These are phyloP conservation scores for Cydia amplana DNA, from an alignment of 1,140 invertebrate genomes.

Conservation along the genomic window DNA sequence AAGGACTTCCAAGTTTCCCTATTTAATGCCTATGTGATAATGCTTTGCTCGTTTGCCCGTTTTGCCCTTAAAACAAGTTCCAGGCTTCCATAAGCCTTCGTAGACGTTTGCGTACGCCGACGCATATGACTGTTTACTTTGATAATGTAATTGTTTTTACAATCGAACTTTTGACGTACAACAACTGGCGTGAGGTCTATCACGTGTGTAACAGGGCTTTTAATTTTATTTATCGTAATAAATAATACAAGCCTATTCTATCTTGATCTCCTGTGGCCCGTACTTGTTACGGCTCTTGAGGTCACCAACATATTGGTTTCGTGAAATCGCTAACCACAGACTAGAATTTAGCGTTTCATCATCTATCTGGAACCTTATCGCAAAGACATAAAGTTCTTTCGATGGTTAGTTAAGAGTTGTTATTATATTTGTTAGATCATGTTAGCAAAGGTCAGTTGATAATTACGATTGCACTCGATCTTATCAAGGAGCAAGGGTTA, in stretches of 20 bases:
- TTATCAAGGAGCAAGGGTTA: background rate
- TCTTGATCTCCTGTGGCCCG: background rate
- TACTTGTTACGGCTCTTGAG: background rate
- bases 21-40: too few relatives aligned
- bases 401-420: background rate
- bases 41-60: too few relatives aligned
- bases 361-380: too few relatives aligned
- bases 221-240: background rate
- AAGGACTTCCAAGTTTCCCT: too few relatives aligned
- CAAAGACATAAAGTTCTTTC: background rate
- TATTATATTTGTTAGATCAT: background rate
- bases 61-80: too few relatives aligned
- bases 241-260: background rate
- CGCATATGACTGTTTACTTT: background rate
- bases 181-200: background rate
- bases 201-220: background rate
- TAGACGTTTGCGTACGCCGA: background rate
- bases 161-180: background rate
- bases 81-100: background rate
- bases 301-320: background rate
- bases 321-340: too few relatives aligned
- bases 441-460: constrained; percentile 11
- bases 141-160: constrained; percentile 28
- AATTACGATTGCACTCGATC: background rate
- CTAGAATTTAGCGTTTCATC: too few relatives aligned